phyloP scores from a whole-genome alignment of 2,797 vertebrate species.

The Chelmon rostratus region DNA sequence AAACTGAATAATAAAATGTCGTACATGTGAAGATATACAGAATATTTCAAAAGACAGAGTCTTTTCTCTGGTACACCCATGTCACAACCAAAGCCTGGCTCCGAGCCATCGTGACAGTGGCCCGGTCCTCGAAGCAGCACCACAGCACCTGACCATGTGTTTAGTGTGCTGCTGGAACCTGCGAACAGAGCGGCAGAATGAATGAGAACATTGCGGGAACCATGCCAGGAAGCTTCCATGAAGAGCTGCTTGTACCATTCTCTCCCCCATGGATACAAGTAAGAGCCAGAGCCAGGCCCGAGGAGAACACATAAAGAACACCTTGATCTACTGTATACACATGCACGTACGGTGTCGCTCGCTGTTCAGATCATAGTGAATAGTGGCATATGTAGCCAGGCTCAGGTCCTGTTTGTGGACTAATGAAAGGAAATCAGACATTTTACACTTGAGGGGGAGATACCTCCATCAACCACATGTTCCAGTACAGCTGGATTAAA shows the following conservation, averaged over 20 bases:
- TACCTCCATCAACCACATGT: background rate
- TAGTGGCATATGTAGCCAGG: slow-evolving; percentile 27
- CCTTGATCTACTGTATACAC: slow-evolving; percentile 51
- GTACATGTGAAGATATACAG: background rate
- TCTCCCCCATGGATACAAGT: slow-evolving; percentile 49
- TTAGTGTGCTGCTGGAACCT: slow-evolving; percentile 61
- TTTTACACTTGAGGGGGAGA: slow-evolving; percentile 38
- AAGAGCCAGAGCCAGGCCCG: slow-evolving; percentile 15
- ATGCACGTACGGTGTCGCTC: slow-evolving; percentile 47
- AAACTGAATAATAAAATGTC: background rate
- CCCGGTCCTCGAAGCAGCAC: slow-evolving; percentile 52
- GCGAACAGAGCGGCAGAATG: slow-evolving; percentile 45
- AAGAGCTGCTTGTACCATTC: slow-evolving; percentile 49
- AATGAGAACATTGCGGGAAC: slow-evolving; percentile 54
- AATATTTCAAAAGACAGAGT: background rate
- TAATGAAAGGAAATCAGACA: slow-evolving; percentile 73
- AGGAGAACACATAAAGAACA: slow-evolving; percentile 43
- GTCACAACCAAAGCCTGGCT: slow-evolving; percentile 47
- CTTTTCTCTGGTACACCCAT: slow-evolving; percentile 6
- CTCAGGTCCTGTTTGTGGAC: slow-evolving; percentile 62
- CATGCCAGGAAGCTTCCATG: slow-evolving; percentile 55
- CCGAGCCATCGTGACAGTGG: slow-evolving; percentile 47
- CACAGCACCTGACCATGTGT: slow-evolving; percentile 68
- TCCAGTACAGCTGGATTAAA: background rate
- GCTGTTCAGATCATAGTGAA: slow-evolving; percentile 29